Evolutionary conservation across 2,888 invertebrate genomes (phyloP).

Genomic region (Meiosimyza decipiens): DNA sequence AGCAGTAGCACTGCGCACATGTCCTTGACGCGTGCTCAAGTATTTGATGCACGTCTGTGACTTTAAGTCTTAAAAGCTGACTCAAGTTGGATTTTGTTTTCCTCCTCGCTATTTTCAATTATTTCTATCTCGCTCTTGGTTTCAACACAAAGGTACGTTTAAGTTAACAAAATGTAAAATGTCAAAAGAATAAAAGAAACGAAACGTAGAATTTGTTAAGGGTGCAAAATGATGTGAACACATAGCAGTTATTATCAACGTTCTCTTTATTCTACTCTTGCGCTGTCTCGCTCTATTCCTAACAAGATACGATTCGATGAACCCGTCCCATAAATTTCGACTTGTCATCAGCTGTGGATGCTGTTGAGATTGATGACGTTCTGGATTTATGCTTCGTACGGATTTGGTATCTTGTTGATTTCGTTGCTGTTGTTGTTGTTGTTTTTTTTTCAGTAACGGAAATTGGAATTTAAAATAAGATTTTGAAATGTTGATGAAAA

Average conservation of each 20-base stretch:
- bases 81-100: too few relatives aligned
- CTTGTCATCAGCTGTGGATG: slow-evolving; percentile 23
- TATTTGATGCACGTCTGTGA: slow-evolving; percentile 24
- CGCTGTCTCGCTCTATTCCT: not conserved
- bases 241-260: too few relatives aligned
- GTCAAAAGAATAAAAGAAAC: not conserved
- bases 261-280: too few relatives aligned
- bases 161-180: too few relatives aligned
- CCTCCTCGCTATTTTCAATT: not conserved
- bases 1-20: not conserved
- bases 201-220: not conserved
- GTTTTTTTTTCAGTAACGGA: too few relatives aligned
- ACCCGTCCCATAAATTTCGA: slow-evolving; percentile 30
- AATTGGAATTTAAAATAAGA: too few relatives aligned
- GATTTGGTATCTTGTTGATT: too few relatives aligned
- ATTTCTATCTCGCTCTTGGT: not conserved
- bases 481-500: too few relatives aligned
- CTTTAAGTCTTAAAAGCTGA: slow-evolving; percentile 4
- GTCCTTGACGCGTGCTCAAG: slow-evolving; percentile 22
- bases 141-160: not conserved
- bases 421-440: too few relatives aligned
- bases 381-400: too few relatives aligned
- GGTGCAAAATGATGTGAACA: too few relatives aligned
- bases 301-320: slow-evolving; percentile 30
- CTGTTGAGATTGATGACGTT: not conserved